Conservation (phyloP, 1,140 invertebrate species). For the Homarus americanus region DNA sequence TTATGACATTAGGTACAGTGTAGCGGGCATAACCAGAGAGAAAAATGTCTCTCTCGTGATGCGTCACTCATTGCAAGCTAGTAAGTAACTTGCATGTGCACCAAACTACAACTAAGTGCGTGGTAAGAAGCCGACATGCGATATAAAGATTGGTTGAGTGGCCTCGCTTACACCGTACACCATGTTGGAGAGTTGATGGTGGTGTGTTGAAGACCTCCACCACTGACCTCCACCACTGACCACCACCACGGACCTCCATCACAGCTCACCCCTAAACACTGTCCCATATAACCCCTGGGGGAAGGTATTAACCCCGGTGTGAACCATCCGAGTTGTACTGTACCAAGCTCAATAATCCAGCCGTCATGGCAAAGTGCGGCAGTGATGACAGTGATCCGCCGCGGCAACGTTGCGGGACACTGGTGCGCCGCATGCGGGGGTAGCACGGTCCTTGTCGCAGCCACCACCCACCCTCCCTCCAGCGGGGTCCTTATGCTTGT, state of each 20-base stretch:
- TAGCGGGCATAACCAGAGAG: neutral
- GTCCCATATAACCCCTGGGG: neutral
- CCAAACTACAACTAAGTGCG: constrained; percentile 21
- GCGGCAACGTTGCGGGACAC: constrained; percentile 21
- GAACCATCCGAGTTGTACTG: neutral
- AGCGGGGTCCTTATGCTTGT: neutral
- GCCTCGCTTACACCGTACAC: neutral
- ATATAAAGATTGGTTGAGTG: constrained; percentile 33
- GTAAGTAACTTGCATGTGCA: constrained; percentile 28
- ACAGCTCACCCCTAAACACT: too few species aligned
- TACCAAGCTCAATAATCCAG: constrained; percentile 14
- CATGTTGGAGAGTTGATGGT: too few species aligned
- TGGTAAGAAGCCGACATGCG: constrained; percentile 24
- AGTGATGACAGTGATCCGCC: constrained; percentile 12
- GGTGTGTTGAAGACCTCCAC: too few species aligned
- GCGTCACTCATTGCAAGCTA: constrained; percentile 20
- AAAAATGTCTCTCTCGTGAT: neutral
- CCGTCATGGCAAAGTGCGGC: constrained; percentile 28
- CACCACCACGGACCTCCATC: too few species aligned
- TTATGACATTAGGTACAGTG: too few species aligned
- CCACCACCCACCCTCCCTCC: neutral
- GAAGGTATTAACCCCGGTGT: neutral
- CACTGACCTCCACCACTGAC: too few species aligned
- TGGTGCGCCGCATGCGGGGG: constrained; percentile 13
- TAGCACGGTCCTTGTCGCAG: too few species aligned